Evolutionary conservation across 2,797 vertebrate genomes (phyloP).

Genomic region (Siniperca obscura): DNA sequence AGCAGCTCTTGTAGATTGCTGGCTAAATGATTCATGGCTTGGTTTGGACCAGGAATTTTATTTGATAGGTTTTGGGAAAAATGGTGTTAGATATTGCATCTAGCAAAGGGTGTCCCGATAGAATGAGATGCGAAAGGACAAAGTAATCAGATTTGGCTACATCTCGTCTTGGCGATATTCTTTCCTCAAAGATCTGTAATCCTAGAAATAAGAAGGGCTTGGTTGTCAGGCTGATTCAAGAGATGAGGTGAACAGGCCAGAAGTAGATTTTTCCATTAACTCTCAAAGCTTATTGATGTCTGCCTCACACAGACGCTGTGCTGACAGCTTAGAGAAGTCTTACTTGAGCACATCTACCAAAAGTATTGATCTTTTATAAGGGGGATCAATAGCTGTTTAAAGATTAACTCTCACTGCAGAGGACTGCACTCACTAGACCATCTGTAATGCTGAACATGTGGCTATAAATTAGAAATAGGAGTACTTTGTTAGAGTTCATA

Average conservation of each 20-base stretch:
- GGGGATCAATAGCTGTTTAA: slow-evolving; percentile 51
- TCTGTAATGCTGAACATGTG: neutral
- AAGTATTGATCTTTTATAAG: slow-evolving; percentile 2
- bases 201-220: slow-evolving; percentile 28
- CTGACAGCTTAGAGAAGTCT: neutral
- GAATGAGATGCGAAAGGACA: slow-evolving; percentile 27
- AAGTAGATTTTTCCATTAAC: slow-evolving; percentile 25
- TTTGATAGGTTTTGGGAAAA: slow-evolving; percentile 46
- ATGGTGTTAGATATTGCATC: slow-evolving; percentile 40
- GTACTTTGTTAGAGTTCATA: neutral
- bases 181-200: slow-evolving; percentile 36
- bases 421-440: neutral
- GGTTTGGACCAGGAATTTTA: slow-evolving; percentile 32
- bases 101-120: slow-evolving; percentile 13
- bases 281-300: slow-evolving; percentile 34
- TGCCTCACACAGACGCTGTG: slow-evolving; percentile 2
- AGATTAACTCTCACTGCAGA: slow-evolving; percentile 28
- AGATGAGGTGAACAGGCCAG: slow-evolving; percentile 5
- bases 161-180: slow-evolving; percentile 1
- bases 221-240: slow-evolving; percentile 9
- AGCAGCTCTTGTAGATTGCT: slow-evolving; percentile 19
- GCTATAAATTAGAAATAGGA: neutral
- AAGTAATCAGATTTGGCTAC: slow-evolving; percentile 16
- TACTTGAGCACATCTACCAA: slow-evolving; percentile 1
- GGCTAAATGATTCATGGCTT: slow-evolving; percentile 40